Conservation (phyloP, 2,113 vertebrate species). For the Gobiocypris rarus region DNA sequence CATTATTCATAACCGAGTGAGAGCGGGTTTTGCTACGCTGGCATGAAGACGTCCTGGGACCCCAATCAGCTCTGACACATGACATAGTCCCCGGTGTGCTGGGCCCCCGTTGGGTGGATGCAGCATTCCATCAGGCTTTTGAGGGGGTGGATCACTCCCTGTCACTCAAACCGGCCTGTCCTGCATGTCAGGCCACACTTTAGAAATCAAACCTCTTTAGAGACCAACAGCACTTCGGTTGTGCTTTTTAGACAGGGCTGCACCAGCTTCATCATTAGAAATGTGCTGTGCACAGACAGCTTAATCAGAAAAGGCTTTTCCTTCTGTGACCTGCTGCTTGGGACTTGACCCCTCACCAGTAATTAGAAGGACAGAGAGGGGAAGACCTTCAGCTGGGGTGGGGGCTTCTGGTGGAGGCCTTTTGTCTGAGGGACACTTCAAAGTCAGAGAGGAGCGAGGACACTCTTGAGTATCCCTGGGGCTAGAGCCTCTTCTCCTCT, state of each 20-base stretch:
- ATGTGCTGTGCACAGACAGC: background rate
- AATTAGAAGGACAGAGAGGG: conserved; percentile 23
- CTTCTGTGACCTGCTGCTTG: background rate
- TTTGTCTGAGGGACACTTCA: conserved; percentile 62
- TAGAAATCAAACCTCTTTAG: background rate
- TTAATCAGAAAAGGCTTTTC: background rate
- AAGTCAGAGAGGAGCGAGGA: conserved; percentile 57
- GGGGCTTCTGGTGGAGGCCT: conserved; percentile 55
- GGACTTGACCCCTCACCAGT: background rate
- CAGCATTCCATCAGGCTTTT: conserved; percentile 5
- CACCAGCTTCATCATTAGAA: background rate
- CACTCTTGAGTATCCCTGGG: background rate
- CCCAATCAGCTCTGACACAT: conserved; percentile 40
- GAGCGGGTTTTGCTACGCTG: conserved; percentile 49
- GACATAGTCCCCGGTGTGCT: conserved; percentile 20
- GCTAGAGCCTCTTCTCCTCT: conserved; percentile 42
- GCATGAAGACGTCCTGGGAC: conserved; percentile 46
- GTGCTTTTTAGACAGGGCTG: background rate
- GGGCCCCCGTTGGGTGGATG: background rate
- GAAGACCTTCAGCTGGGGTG: conserved; percentile 18
- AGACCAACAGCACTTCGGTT: background rate
- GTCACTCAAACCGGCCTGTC: background rate
- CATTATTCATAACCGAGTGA: conserved; percentile 45
- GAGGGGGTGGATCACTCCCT: background rate
- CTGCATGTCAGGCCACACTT: background rate